Evolutionary conservation across 2,888 invertebrate species (phyloP), one percentile per base, ranked within the genome.

Genomic region (Aspidapion aeneum): DNA sequence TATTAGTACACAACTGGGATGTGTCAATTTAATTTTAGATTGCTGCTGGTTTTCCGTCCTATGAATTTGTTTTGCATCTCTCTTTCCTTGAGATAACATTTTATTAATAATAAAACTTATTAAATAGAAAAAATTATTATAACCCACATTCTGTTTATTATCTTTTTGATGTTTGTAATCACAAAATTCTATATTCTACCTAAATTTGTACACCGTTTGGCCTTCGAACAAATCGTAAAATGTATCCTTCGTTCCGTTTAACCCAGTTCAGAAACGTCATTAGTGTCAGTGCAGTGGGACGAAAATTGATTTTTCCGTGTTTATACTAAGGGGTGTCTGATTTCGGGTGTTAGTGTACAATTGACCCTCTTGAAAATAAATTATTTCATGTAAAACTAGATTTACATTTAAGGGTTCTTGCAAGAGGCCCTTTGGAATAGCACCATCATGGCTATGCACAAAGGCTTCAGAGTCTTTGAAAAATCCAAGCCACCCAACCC

Each of bases 391-490:
- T 35, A 12, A 35, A 35, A 35, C 35, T 7, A 35, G 35, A 7
- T 35, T 35, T 35, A 7, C 12, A 35, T 35, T n/a, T 35, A 12
- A 12, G 35, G 35, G 35, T 12, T 35, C 35, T 12, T 7, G 12
- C 3, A 7, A 3, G 35, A 35, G 12, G 35, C 35, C 35, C 35
- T 35, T 35, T 35, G 35, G 35, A 3, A 3, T 12, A 12, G 5
- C 3, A 3, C 18, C 9, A 49, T 48, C 54, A 96, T 96, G 96
- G 94, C 96, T 76, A 93, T 97, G 90, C 94, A 94, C 74, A 96
- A 96, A 82, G 90, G 91, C 69, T 96, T 94, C 82, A 89, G 94
- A 73, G 90, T 96, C 71, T 87, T 93, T 74, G 94, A 96, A 80
- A 95, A 96, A 81, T 87, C 91, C 66, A 88, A 90, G 71, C 90